Percentiles rank a stretch among this genome's conserved stretches.
These are phyloP conservation scores for Pampus argenteus DNA, from an alignment of 2,797 vertebrate species.

Conservation along the genomic window DNA sequence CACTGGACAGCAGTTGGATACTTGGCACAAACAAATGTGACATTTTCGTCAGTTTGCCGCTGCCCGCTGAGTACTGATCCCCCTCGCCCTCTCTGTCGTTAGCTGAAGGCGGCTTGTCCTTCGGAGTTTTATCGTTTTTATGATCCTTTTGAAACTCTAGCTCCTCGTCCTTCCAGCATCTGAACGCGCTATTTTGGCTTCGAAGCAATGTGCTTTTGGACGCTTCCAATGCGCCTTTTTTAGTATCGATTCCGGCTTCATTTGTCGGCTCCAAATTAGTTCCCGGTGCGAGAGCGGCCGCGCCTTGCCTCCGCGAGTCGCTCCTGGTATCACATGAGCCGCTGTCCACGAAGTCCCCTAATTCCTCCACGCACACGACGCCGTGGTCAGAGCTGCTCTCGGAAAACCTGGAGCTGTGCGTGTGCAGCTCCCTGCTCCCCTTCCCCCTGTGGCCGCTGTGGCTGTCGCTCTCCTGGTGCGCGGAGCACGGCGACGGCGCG, in stretches of 20 bases:
- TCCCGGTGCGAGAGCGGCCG: constrained; percentile 56
- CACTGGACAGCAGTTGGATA: constrained; percentile 87
- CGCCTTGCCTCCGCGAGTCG: constrained; percentile 68
- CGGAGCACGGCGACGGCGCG: constrained; percentile 49
- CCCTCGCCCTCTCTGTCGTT: constrained; percentile 74
- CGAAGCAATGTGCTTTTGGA: constrained; percentile 90
- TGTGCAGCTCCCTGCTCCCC: constrained; percentile 75
- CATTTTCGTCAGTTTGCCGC: constrained; percentile 89
- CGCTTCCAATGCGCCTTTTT: constrained; percentile 88
- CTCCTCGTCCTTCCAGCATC: constrained; percentile 93
- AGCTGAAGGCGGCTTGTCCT: constrained; percentile 76
- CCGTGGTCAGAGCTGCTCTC: constrained; percentile 87
- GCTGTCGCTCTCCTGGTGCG: constrained; percentile 74
- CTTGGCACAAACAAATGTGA: constrained; percentile 94
- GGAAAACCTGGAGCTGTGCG: constrained; percentile 87
- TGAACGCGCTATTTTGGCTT: constrained; percentile 97
- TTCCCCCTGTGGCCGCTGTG: constrained; percentile 63
- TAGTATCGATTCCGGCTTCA: constrained; percentile 87
- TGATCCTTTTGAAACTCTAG: constrained; percentile 86
- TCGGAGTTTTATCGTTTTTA: constrained; percentile 77
- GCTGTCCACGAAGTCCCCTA: constrained; percentile 81
- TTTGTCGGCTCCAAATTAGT: constrained; percentile 71
- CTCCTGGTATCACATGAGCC: constrained; percentile 86
- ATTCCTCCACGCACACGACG: constrained; percentile 85
- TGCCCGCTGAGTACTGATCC: constrained; percentile 69